phyloP scores from a whole-genome alignment of 2,888 invertebrate genomes.

The Cylindroiulus punctatus region DNA sequence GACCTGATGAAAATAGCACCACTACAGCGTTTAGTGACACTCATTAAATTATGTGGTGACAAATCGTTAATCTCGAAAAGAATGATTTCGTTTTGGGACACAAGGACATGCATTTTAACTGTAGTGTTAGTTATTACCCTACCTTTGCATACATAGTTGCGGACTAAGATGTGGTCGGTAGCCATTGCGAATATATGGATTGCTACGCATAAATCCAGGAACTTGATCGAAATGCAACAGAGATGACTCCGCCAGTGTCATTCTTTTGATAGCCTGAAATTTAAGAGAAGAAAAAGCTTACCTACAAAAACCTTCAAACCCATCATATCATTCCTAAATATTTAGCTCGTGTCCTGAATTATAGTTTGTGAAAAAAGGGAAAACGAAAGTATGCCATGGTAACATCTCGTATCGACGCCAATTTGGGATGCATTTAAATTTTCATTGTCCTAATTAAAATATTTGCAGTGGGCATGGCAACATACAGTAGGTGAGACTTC shows the following conservation, averaged over 20 bases:
- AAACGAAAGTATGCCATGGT: slow-evolving; percentile 28
- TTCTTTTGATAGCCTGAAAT: neutral
- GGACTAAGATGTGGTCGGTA: slow-evolving; percentile 85
- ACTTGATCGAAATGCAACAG: slow-evolving; percentile 57
- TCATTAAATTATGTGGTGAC: too few relatives aligned
- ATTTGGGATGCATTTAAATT: neutral
- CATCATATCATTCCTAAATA: neutral
- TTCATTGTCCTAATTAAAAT: neutral
- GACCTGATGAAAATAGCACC: too few relatives aligned
- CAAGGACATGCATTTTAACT: too few relatives aligned
- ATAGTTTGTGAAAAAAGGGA: neutral
- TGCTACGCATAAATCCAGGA: slow-evolving; percentile 64
- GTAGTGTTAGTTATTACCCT: slow-evolving; percentile 55
- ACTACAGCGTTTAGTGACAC: too few relatives aligned
- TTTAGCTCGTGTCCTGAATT: neutral
- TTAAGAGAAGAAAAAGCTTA: neutral
- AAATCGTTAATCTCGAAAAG: too few relatives aligned
- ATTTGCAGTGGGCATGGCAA: neutral
- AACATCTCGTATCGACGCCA: neutral
- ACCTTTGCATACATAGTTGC: slow-evolving; percentile 89
- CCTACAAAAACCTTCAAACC: neutral
- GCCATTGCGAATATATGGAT: slow-evolving; percentile 85
- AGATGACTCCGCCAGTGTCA: neutral
- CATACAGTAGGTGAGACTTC: too few relatives aligned
- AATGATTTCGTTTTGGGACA: too few relatives aligned